Evolutionary conservation across 2,888 invertebrate genomes (phyloP), one percentile per base, ranked within the genome.

Genomic region (Agrotis segetum): DNA sequence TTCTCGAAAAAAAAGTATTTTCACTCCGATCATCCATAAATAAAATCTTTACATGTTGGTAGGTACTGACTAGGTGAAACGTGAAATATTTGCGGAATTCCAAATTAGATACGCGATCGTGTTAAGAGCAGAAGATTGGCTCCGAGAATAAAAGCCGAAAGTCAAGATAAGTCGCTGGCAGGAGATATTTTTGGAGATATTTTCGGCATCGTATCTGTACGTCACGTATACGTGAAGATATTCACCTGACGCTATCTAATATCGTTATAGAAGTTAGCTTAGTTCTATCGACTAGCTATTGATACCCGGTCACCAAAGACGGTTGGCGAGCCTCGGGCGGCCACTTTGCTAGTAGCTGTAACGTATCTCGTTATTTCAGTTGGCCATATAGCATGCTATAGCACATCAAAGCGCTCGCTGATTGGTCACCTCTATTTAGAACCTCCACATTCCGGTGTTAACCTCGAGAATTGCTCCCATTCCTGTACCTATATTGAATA

Each of bases 401-500:
- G 9, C 49, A 47, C 21, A 66, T 55, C 59, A n/a, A 58, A 63
- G 59, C 40, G 55, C 50, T 83, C 68, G 76, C 87, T 89, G 89
- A 91, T 92, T 90, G 91, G 92, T 90, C 89, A 90, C 88, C 86
- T 90, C 89, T 89, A 90, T 90, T 89, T 88, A 79, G 89, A 87
- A 74, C 75, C 83, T 78, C 84, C 71, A 86, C 92, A 94, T 95
- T 94, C 93, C 94, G 78, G 82, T 83, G 89, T 87, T 89, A 86
- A 89, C 92, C 91, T 88, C 90, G 70, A 90, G 89, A 90, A 94
- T 95, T 87, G 90, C 90, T 92, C 84, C 84, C 93, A 92, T 94
- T 92, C 92, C 90, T 74, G 79, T 81, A 81, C 76, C 81, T 82
- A 78, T 82, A 71, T 69, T 67, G 62, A 67, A 73, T 76, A 69